Base-by-base conservation (phyloP, 1,140 invertebrate genomes). In the Bombus huntii region DNA sequence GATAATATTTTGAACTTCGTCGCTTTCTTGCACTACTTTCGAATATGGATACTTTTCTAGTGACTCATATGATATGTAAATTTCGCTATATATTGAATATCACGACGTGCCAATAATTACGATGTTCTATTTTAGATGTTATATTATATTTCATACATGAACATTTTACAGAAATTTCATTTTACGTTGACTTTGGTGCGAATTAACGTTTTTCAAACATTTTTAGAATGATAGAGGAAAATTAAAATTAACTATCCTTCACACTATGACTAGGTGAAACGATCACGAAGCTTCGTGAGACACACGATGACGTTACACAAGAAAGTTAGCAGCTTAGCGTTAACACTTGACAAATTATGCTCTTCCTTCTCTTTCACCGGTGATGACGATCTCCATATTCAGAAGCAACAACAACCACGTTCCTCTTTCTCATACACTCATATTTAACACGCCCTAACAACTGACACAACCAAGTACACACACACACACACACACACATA, bases 321-420 rank as follows among this genome's bases (percentile, higher is more conserved):
- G 70, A 85, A 92, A 92, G 90, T 91, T 93, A 90, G 81, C 90
- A 87, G 89, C 88, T 92, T 92, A 90, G 89, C 88, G 90, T 91
- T 92, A 88, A 42, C 71, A 66, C 86, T 89, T 93, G 92, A 93
- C 92, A 93, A 93, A 93, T 93, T 92, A 90, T 88, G 76, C 83
- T 66, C 80, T 85, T 87, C 87, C 65, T 72, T 84, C 81, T 84
- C 86, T 74, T 76, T 77, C 57, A 83, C 66, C 65, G 73, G 74
- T 76, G 71, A 76, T 72, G 62, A 84, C 85, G 81, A 90, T 87
- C 86, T 91, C 84, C 91, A 88, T 88, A 87, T 79, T 88, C 88
- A 78, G 74, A 75, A 88, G 85, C 87, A 68, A 71, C 85, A 65
- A 39, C 79, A 75, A 88, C 78, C 81, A 84, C 81, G 74, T 80